A percentile compares a stretch with the other conserved stretches of the same genome.
Evolutionary conservation across 2,888 invertebrate species (phyloP).

Genomic region (Myopa tessellatipennis): DNA sequence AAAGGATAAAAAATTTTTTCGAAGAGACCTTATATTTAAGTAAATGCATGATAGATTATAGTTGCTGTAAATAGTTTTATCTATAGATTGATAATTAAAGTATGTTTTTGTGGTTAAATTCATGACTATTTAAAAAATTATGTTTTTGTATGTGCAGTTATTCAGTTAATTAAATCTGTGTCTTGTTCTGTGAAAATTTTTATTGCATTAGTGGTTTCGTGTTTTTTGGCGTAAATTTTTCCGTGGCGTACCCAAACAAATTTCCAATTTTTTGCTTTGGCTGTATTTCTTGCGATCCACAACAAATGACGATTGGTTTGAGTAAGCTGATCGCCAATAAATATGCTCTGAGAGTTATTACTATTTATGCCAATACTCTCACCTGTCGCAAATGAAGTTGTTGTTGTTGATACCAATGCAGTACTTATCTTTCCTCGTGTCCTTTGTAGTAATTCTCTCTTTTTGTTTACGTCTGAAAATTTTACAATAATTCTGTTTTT

Average conservation of each 20-base stretch:
- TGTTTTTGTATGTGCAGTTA: neutral
- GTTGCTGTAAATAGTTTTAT: too few relatives aligned
- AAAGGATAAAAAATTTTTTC: neutral
- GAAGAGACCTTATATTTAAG: slow-evolving; percentile 11
- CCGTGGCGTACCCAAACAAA: slow-evolving; percentile 11
- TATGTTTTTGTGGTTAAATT: neutral
- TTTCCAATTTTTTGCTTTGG: slow-evolving; percentile 11
- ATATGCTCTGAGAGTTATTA: neutral
- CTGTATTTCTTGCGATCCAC: slow-evolving; percentile 6
- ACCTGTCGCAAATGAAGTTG: neutral
- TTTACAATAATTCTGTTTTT: too few relatives aligned
- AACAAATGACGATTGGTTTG: neutral
- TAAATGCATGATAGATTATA: slow-evolving; percentile 17
- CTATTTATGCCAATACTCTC: neutral
- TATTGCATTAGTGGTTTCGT: neutral
- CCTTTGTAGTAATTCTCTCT: neutral
- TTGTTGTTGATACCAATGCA: neutral
- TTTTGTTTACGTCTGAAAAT: neutral
- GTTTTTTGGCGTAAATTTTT: slow-evolving; percentile 4
- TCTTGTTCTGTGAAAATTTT: neutral
- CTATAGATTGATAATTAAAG: neutral
- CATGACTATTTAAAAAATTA: neutral
- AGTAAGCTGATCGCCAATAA: slow-evolving; percentile 9
- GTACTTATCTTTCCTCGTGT: neutral
- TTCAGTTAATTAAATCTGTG: slow-evolving; percentile 9